phyloP scores from a whole-genome alignment of 1,140 invertebrate species.

The Sarcophaga peregrina region DNA sequence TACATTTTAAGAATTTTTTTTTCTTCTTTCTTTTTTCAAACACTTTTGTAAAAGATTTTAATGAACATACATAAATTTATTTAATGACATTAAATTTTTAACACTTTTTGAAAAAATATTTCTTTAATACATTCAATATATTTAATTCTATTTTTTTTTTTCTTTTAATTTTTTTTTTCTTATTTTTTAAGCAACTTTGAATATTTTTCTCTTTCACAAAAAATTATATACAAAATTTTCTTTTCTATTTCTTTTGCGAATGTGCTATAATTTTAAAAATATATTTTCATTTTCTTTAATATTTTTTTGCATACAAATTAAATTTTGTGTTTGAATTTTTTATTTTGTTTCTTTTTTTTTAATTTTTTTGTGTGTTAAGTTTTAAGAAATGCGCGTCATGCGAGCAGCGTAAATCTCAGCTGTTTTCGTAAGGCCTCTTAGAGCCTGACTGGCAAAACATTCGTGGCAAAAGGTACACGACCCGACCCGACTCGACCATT shows the following conservation, averaged over 20 bases:
- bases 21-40: neutral
- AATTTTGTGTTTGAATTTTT: constrained; percentile 16
- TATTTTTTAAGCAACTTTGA: neutral
- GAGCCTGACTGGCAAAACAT: constrained; percentile 67
- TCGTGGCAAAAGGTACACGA: constrained; percentile 68
- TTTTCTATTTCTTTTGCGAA: constrained; percentile 45
- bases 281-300: constrained; percentile 22
- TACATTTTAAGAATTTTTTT: constrained; percentile 18
- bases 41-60: neutral
- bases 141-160: no score
- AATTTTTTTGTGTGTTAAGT: constrained; percentile 43
- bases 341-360: constrained; percentile 48
- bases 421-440: constrained; percentile 67
- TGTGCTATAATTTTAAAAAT: constrained; percentile 39
- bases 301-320: constrained; percentile 46
- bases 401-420: constrained; percentile 65
- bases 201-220: no score
- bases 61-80: no score
- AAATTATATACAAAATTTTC: no score
- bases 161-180: neutral
- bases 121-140: neutral
- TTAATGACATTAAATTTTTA: neutral
- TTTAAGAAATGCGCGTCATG: constrained; percentile 60
- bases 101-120: neutral
- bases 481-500: constrained; percentile 67